Conservation (phyloP, 2,113 vertebrate species). For the Microtus oregoni region DNA sequence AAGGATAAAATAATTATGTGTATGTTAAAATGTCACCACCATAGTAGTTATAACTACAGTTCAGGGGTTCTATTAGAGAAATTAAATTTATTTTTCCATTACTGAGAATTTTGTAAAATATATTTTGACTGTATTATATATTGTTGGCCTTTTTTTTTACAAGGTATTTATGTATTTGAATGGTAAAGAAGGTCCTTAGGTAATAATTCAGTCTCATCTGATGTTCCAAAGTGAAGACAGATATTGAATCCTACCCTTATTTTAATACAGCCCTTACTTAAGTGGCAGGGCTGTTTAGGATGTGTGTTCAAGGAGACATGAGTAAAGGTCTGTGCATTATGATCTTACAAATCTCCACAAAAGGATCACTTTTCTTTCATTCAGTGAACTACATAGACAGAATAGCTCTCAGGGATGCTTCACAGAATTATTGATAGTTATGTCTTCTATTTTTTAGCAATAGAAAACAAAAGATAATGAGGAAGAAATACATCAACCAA, state of each 20-base stretch:
- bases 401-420: conserved; percentile 37
- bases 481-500: conserved; percentile 57
- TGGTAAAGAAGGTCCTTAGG: conserved; percentile 44
- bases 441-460: conserved; percentile 59
- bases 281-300: conserved; percentile 41
- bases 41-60: conserved; percentile 56
- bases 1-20: conserved; percentile 65
- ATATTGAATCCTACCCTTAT: conserved; percentile 22
- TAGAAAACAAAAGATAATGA: conserved; percentile 26
- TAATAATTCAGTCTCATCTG: conserved; percentile 33
- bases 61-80: neutral
- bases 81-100: neutral
- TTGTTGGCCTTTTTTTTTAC: neutral
- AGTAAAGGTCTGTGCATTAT: neutral
- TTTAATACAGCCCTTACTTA: conserved; percentile 48
- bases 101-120: neutral
- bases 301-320: conserved; percentile 38
- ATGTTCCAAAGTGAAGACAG: conserved; percentile 59
- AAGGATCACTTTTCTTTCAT: conserved; percentile 61
- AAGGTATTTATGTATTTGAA: conserved; percentile 50
- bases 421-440: conserved; percentile 60
- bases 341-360: neutral
- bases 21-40: conserved; percentile 30
- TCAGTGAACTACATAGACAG: conserved; percentile 31
- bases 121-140: neutral